Base-by-base conservation (phyloP, 2,888 invertebrate genomes). In the Julus scanicus region DNA sequence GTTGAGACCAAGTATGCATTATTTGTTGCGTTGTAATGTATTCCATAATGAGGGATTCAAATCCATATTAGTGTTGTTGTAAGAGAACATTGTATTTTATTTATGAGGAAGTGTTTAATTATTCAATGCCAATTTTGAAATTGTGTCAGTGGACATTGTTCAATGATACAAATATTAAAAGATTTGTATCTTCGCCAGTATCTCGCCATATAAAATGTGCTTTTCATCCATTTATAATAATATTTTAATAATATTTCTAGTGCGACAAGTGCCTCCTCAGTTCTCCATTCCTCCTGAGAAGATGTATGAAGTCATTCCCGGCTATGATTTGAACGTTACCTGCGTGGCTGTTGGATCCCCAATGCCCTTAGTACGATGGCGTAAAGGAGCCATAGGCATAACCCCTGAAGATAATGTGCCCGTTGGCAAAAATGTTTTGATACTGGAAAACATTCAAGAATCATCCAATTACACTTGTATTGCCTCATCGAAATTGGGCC, bases 261-360 rank as follows among this genome's bases (percentile, higher is more conserved):
- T 98, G 89, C 95, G 99, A 89, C 95, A 98, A 90, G 98, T 99
- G 8, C 95, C 98, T 6, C 99, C 99, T 0, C 96, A 97, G 91
- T 99, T 99, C 93, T 97, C 98, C 17, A 96, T 97, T 90, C 97
- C 96, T 37, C 98, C 99, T 89, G 96, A 96, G 83, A 94, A 95
- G 15, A 93, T 95, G 87, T 96, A 95, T 90, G 97, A 98, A 92
- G 98, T 99, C 88, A 97, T 97, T 95, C 94, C 98, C 87, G 98
- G 98, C 17, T 96, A 96, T 0, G 96, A 96, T 91, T 94, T 99
- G 90, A 99, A 97, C 92, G 93, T 99, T 90, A 98, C 98, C 89
- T 99, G 99, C 92, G 98, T 98, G 88, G 99, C 99, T 13, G 97
- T 97, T 49, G 99, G 99, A 37, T 97, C 99, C 0, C 99, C 99